Conservation (phyloP, 2,888 invertebrate genomes). For the Laspeyria flexula region DNA sequence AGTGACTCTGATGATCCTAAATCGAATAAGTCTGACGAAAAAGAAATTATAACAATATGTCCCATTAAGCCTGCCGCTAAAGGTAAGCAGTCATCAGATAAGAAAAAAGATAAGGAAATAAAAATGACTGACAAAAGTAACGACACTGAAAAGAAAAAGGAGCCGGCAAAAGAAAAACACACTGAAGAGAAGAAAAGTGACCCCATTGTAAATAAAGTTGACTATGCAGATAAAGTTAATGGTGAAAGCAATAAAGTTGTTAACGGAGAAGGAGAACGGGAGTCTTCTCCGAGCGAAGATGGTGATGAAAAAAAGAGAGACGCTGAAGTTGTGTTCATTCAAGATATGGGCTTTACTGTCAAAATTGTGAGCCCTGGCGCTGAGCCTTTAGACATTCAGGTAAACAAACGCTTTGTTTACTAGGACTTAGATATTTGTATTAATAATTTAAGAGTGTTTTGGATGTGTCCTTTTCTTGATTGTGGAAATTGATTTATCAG, state of each 20-base stretch:
- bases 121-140: conserved; percentile 61
- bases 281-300: conserved; percentile 80
- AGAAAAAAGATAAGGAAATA: conserved; percentile 73
- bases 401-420: conserved; percentile 52
- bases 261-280: conserved; percentile 78
- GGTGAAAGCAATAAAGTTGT: conserved; percentile 63
- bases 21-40: conserved; percentile 74
- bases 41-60: conserved; percentile 52
- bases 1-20: conserved; percentile 76
- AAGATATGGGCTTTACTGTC: conserved; percentile 97
- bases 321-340: conserved; percentile 94
- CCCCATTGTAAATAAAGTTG: conserved; percentile 51
- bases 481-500: background rate
- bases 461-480: background rate
- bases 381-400: conserved; percentile 97
- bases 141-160: conserved; percentile 67
- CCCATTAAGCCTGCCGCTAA: conserved; percentile 56
- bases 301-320: conserved; percentile 87
- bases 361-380: conserved; percentile 96
- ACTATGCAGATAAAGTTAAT: conserved; percentile 61
- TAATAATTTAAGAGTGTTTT: background rate
- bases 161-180: conserved; percentile 53
- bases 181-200: conserved; percentile 59
- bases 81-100: conserved; percentile 61
- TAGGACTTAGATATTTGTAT: too few species aligned